Conservation (phyloP, 2,797 vertebrate species). For the Aldrovandia affinis region DNA sequence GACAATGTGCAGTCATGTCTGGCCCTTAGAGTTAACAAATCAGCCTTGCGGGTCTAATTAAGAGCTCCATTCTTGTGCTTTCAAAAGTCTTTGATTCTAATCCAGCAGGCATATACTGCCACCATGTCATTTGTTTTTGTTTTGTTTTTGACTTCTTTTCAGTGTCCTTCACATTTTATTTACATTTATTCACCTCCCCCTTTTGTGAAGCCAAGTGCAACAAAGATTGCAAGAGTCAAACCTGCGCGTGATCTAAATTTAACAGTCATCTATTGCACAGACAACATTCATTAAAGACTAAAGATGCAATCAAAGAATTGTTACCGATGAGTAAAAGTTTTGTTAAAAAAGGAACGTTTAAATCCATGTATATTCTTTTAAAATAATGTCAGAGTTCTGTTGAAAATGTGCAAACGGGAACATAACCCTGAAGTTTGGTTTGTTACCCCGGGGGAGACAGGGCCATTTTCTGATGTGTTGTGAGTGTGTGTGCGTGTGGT, state of each 20-base stretch:
- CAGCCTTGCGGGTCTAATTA: neutral
- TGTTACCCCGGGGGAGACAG: too few relatives aligned
- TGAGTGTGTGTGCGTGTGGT: too few relatives aligned
- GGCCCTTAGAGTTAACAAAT: neutral
- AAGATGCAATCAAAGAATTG: neutral
- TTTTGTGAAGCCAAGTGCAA: neutral
- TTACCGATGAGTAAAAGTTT: neutral
- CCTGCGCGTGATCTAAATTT: neutral
- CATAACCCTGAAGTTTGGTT: too few relatives aligned
- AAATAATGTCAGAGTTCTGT: too few relatives aligned
- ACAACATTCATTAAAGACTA: neutral
- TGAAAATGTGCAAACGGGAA: too few relatives aligned
- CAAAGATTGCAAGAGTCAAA: neutral
- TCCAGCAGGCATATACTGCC: neutral
- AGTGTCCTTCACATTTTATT: neutral
- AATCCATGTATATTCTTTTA: neutral
- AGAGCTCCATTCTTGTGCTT: neutral
- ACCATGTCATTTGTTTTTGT: neutral
- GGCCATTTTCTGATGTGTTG: too few relatives aligned
- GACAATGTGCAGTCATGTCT: neutral
- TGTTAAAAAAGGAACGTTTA: too few relatives aligned
- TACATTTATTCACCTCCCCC: neutral
- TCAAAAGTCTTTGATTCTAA: neutral
- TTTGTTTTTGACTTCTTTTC: neutral
- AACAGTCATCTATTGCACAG: neutral